Evolutionary conservation across 2,888 invertebrate species (phyloP), one percentile per base, ranked within the genome.

Genomic region (Brachyptera putata): DNA sequence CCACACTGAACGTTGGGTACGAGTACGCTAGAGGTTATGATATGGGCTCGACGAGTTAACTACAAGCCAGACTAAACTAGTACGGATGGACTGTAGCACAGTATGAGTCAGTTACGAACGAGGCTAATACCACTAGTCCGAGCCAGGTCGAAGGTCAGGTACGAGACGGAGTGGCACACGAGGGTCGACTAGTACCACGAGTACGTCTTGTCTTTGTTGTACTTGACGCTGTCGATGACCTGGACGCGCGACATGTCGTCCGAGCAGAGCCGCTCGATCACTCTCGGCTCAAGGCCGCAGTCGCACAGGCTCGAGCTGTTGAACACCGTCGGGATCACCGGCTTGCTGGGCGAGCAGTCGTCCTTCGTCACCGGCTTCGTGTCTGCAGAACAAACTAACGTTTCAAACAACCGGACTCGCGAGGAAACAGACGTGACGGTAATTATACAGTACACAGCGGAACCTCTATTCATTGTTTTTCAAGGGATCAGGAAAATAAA

Each of bases 291-390:
- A 26, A 93, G 78, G 4, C 94, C 94, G 71, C 92, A 92, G 73
- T 93, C 94, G 0, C 88, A 88, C n/a, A 94, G 79, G 75, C 91
- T 92, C 74, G 91, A 90, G 69, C 87, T 84, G 53, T 86, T 86
- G 75, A 94, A 93, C 1, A 89, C 86, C 71, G 75, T 65, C 2
- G 71, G 46, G 5, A 24, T 21, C n/a, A n/a, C n/a, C n/a, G n/a
- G n/a, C 24, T 46, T 46, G 21, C 21, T n/a, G 7, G 46, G 46
- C 1, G 46, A 46, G 22, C 21, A 46, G 22, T 24, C 46, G 11
- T 24, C 41, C 14, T 16, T 7, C 18, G 56, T 66, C 64, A 39
- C 59, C 61, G 53, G 66, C 63, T 24, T 66, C 63, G 18, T 62
- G 61, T 11, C 26, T 5, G 2, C 2, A 37, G 13, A 9, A n/a